phyloP scores from a whole-genome alignment of 2,797 vertebrate genomes.

The Novumbra hubbsi region DNA sequence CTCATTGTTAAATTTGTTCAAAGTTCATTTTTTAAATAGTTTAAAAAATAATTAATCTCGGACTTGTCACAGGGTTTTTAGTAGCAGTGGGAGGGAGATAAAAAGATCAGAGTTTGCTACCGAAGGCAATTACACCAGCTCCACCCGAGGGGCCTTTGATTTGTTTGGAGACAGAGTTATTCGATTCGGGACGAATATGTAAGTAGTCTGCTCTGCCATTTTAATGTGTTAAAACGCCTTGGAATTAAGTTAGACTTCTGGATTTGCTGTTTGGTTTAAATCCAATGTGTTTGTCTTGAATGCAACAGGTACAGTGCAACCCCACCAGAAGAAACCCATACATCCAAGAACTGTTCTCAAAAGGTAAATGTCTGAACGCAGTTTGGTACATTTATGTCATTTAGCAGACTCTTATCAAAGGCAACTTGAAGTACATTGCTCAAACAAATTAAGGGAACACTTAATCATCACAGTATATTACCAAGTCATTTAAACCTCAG shows the following conservation, averaged over 20 bases:
- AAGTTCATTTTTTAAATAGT: too few relatives aligned
- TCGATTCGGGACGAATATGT: constrained; percentile 89
- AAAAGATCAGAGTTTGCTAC: constrained; percentile 75
- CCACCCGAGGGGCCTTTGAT: constrained; percentile 80
- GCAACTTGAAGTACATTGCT: not conserved
- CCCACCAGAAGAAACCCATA: constrained; percentile 76
- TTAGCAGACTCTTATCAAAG: not conserved
- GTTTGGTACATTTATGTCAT: not conserved
- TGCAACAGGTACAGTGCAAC: constrained; percentile 78
- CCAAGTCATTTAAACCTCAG: too few relatives aligned
- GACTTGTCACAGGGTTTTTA: constrained; percentile 74
- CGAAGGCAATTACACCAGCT: constrained; percentile 75
- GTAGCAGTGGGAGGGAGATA: constrained; percentile 76
- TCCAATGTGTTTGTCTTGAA: constrained; percentile 14
- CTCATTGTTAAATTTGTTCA: not conserved
- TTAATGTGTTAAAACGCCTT: not conserved
- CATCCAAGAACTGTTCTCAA: constrained; percentile 57
- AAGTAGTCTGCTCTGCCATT: constrained; percentile 44
- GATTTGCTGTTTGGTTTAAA: not conserved
- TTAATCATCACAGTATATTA: too few relatives aligned
- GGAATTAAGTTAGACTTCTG: not conserved
- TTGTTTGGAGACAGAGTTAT: constrained; percentile 85
- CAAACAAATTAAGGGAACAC: too few relatives aligned
- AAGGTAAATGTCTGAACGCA: constrained; percentile 70
- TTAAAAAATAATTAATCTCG: too few relatives aligned